These are phyloP conservation scores for Leucoraja erinaceus DNA, from an alignment of 2,113 vertebrate genomes.

Conservation along the genomic window DNA sequence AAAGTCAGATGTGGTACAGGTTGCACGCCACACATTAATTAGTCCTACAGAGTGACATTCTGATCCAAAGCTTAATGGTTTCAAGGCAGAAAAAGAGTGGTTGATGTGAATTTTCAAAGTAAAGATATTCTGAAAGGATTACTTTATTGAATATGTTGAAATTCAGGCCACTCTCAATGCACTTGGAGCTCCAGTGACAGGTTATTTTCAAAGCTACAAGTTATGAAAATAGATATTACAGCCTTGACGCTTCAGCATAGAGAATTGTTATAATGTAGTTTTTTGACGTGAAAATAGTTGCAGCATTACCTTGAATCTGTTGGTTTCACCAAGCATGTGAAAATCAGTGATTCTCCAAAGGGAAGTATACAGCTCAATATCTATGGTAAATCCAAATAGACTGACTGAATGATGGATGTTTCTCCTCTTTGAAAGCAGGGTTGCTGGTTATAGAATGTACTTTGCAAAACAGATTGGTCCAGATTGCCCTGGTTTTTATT, in stretches of 20 bases:
- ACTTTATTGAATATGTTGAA: slow-evolving; percentile 2
- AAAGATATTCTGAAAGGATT: background rate
- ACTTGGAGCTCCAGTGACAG: background rate
- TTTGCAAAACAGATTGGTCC: background rate
- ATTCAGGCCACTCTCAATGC: background rate
- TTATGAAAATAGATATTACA: background rate
- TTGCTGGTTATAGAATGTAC: background rate
- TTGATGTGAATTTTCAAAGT: background rate
- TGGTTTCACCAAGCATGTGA: background rate
- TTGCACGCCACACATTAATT: background rate
- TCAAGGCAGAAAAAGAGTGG: background rate
- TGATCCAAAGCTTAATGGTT: background rate
- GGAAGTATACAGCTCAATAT: background rate
- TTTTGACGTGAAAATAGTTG: background rate
- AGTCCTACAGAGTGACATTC: background rate
- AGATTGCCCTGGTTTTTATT: background rate
- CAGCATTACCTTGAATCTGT: background rate
- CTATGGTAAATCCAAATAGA: background rate
- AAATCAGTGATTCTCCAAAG: background rate
- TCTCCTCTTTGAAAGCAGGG: background rate
- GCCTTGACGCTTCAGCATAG: background rate
- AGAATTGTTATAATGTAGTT: background rate
- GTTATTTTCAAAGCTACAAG: background rate
- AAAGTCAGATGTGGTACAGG: background rate
- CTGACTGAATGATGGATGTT: background rate